Evolutionary conservation across 2,797 vertebrate genomes (phyloP).

Genomic region (Linurgus olivaceus): DNA sequence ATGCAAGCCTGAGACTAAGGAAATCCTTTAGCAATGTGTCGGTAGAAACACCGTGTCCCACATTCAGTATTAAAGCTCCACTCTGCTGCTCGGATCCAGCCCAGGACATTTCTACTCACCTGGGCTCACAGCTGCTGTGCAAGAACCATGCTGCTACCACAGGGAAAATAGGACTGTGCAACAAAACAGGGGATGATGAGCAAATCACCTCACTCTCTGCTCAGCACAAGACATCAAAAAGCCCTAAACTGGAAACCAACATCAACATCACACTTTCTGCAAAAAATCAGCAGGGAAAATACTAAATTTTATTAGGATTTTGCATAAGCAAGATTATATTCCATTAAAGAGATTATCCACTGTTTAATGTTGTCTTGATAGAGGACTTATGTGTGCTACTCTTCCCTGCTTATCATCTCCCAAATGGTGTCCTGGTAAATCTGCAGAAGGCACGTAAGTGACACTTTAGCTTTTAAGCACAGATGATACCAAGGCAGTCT

Average conservation of each 20-base stretch:
- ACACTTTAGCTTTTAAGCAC: not conserved
- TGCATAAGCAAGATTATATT: not conserved
- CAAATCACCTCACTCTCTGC: not conserved
- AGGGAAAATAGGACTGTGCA: not conserved
- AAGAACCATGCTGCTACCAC: not conserved
- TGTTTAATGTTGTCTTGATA: not conserved
- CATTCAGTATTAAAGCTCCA: not conserved
- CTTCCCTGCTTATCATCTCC: not conserved
- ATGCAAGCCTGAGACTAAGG: not conserved
- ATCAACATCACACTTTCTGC: not conserved
- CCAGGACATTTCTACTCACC: not conserved
- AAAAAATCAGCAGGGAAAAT: not conserved
- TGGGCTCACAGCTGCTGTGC: not conserved
- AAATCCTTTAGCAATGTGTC: not conserved
- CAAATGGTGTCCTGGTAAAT: not conserved
- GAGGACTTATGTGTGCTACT: not conserved
- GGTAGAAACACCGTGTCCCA: not conserved
- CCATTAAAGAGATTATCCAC: not conserved
- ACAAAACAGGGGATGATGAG: rapidly evolving
- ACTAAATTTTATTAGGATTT: not conserved
- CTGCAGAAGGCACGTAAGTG: not conserved
- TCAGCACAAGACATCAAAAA: not conserved
- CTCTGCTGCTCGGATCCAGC: not conserved
- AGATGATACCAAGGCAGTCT: not conserved
- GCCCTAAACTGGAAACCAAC: not conserved